Base-by-base conservation (phyloP, 2,888 invertebrate species). In the Leuctra nigra region DNA sequence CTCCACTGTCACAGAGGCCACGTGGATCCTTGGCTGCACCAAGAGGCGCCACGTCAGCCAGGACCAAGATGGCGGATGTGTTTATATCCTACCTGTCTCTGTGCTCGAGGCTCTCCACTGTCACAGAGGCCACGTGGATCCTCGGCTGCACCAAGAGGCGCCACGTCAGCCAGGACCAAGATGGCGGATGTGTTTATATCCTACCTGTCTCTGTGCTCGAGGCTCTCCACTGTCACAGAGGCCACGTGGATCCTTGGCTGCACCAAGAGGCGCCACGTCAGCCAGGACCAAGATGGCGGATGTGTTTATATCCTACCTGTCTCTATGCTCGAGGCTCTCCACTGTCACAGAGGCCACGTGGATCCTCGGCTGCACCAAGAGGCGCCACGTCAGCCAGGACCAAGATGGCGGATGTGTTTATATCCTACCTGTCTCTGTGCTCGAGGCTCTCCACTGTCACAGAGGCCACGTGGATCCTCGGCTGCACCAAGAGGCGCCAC, bases 311-410 rank as follows among this genome's bases (percentile, higher is more conserved):
- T n/a, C n/a, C n/a, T 71, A 84, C 86, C 79, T 82, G 65, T 80
- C 77, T 62, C 79, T 77, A 55, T 80, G 80, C 70, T 90, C 90
- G 64, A 91, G 74, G 11, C 83, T 84, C 41, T 87, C 84, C 35
- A 91, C 74, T 47, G 80, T 79, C 38, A 91, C 72, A 60, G 82
- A 82, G 57, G 85, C 84, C 47, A 91, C 73, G 68, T 83, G 87
- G 55, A 90, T 82, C 61, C 83, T 80, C 0, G 91, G 87, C 4
- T 82, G 82, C 56, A 84, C 79, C 7, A 90, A 71, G 35, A 90
- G 71, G 57, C 91, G 76, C 91, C 91, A 91, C 0, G 91, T 90
- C 61, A 91, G 78, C n/a, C n/a, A n/a, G n/a, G n/a, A n/a, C n/a
- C n/a, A n/a, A n/a, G n/a, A n/a, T n/a, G n/a, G n/a, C n/a, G n/a